Base-by-base conservation (phyloP, 2,888 invertebrate genomes). In the Lissonota sp. region DNA sequence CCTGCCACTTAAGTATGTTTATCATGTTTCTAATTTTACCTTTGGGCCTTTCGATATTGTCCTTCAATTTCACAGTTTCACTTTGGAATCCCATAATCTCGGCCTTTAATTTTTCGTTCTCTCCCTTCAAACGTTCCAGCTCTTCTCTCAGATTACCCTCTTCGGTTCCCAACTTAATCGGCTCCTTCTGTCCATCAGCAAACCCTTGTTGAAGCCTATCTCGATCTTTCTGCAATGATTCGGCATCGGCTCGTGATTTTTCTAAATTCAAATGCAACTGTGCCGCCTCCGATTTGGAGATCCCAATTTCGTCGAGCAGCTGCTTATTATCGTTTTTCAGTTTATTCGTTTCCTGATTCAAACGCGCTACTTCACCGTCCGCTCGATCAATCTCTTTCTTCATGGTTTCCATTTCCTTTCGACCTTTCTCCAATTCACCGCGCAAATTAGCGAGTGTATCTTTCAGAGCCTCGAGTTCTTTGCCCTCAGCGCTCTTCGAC, bases 361-460 rank as follows among this genome's bases (percentile, higher is more conserved):
- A 26, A 57, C 75, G 72, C 6, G 75, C 71, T 73, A 57, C 6
- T 84, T 80, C 37, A 5, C 37, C 60, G 49, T 84, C 64, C 73
- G 77, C 26, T 42, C 72, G 75, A 8, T 83, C 70, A 12, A 81
- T 67, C 16, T 85, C 86, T 1, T 66, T 67, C 8, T 5, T 49
- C 44, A 85, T 53, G 39, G 46, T 57, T n/a, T 80, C 84, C 49
- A 80, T 82, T 72, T 86, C 85, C 39, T 53, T 57, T 37, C 85
- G 84, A 6, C 73, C 44, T 7, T 83, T 82, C 5, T 83, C 83
- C 70, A 84, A 57, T 64, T 78, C 77, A 0, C 69, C 83, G 55
- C 70, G 86, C 39, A 85, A 62, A 57, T 69, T 83, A 7, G 72
- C 72, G 37, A 88, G 79, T 51, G 87, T 84, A n/a, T 60, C 62